Evolutionary conservation across 2,888 invertebrate genomes (phyloP).

Genomic region (Dryocosmus kuriphilus): DNA sequence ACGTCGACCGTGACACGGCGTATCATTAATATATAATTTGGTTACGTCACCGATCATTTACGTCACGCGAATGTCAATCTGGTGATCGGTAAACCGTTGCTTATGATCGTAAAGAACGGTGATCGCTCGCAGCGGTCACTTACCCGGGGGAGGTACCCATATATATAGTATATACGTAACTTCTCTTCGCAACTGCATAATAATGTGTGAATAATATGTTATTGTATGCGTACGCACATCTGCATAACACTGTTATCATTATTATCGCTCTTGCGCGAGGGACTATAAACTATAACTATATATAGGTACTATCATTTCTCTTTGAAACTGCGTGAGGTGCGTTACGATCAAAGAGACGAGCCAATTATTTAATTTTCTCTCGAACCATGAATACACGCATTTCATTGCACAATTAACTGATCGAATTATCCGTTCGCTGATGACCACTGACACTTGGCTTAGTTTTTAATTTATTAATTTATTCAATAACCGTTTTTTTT

Average conservation of each 20-base stretch:
- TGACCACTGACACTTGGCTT: background rate
- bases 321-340: background rate
- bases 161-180: background rate
- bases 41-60: slow-evolving; percentile 48
- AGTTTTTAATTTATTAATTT: too few species aligned
- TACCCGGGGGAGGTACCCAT: background rate
- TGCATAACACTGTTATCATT: background rate
- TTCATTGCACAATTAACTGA: slow-evolving; percentile 24
- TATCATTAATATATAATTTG: slow-evolving; percentile 16
- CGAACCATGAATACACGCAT: background rate
- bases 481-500: background rate
- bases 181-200: background rate
- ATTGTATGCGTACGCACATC: slow-evolving; percentile 4
- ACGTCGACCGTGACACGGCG: slow-evolving; percentile 20
- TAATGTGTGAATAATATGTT: slow-evolving; percentile 5
- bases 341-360: slow-evolving; percentile 18
- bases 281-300: background rate
- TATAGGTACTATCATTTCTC: background rate
- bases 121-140: slow-evolving; percentile 44
- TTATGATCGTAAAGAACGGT: slow-evolving; percentile 48
- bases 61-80: slow-evolving; percentile 51
- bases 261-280: background rate
- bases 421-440: slow-evolving; percentile 1
- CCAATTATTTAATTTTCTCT: slow-evolving; percentile 27
- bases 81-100: slow-evolving; percentile 53